Conservation (phyloP, 2,888 invertebrate species). For the Tortrix viridana region DNA sequence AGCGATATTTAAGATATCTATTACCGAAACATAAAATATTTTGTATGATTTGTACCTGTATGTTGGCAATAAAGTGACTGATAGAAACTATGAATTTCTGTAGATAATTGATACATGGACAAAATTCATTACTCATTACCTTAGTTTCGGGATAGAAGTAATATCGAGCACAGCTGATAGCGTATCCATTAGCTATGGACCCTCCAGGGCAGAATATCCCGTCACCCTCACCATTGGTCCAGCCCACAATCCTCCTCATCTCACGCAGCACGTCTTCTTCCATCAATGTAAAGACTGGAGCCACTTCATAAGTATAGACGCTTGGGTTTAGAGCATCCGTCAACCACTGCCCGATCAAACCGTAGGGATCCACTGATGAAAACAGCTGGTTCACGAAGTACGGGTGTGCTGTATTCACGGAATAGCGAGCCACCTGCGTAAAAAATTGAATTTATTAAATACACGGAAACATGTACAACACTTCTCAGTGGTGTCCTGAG, state of each 20-base stretch:
- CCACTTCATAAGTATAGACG: constrained; percentile 95
- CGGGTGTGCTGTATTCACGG: constrained; percentile 95
- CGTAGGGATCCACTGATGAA: constrained; percentile 93
- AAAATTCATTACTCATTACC: constrained; percentile 70
- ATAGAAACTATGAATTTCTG: too few species aligned
- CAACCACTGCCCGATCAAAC: constrained; percentile 92
- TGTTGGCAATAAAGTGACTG: too few species aligned
- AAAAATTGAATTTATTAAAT: not conserved
- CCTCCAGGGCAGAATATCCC: constrained; percentile 96
- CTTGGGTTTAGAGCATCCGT: constrained; percentile 94
- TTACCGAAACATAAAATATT: too few species aligned
- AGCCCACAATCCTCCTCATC: constrained; percentile 92
- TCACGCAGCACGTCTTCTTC: constrained; percentile 91
- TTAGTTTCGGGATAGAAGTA: constrained; percentile 89
- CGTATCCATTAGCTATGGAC: constrained; percentile 95
- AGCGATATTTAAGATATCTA: not conserved
- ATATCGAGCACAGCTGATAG: constrained; percentile 93
- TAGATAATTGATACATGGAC: too few species aligned
- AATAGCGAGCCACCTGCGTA: constrained; percentile 85
- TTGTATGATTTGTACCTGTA: too few species aligned
- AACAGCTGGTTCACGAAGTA: constrained; percentile 95
- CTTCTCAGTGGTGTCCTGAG: not conserved
- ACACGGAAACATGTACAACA: too few species aligned
- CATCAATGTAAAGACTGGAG: constrained; percentile 94
- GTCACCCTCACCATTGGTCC: constrained; percentile 89